phyloP scores from a whole-genome alignment of 1,140 invertebrate genomes.

The Microvelia longipes region DNA sequence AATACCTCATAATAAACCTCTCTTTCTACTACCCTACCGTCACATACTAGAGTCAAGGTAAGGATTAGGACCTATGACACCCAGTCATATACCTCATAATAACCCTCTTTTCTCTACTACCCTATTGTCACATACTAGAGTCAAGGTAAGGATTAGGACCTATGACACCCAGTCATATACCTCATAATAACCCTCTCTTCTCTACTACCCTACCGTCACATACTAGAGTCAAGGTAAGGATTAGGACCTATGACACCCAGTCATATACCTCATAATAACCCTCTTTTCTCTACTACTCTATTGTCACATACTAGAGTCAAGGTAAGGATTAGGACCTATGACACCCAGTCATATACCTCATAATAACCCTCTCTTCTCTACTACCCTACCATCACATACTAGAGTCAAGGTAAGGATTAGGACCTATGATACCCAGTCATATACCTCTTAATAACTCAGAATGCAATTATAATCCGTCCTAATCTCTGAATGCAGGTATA shows the following conservation, averaged over 20 bases:
- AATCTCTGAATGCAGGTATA: too few species aligned
- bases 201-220: conserved; percentile 9
- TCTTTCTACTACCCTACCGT: conserved; percentile 10
- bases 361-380: neutral
- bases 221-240: neutral
- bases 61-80: neutral
- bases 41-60: neutral
- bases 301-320: conserved; percentile 1
- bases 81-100: neutral
- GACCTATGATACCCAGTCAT: neutral
- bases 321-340: neutral
- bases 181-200: neutral
- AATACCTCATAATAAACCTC: conserved; percentile 16
- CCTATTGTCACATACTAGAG: neutral
- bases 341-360: neutral
- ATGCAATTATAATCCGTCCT: too few species aligned
- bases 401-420: neutral
- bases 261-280: conserved; percentile 15
- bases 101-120: neutral
- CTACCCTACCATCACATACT: conserved; percentile 2
- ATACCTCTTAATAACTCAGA: neutral
- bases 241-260: neutral
- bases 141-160: neutral
- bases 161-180: neutral
- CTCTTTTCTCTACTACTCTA: conserved; percentile 13